Base-by-base conservation (phyloP, 2,797 vertebrate species). In the Hypotaenidia okinawae region DNA sequence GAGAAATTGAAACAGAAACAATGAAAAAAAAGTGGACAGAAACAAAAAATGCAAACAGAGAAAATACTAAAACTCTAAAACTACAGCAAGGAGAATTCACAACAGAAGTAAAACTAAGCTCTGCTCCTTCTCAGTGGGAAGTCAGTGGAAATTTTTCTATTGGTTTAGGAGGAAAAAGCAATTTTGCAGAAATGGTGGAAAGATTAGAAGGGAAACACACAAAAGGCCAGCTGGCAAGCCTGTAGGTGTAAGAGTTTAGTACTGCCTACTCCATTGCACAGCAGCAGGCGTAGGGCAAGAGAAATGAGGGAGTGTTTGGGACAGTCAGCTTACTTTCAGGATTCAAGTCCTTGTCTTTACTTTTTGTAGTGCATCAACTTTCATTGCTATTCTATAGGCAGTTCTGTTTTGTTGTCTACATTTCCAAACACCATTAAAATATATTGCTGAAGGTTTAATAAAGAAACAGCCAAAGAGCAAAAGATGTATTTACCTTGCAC, bases 401-500 rank as follows among this genome's bases (percentile, higher is more conserved):
- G 52, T 41, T 91, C 33, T 17, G 68, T 16, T 67, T 84, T 67
- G 35, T 14, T 33, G 39, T 45, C 45, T 64, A 6, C 8, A 8
- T 77, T 78, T 93, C 41, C 37, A 85, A 87, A 37, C 22, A 75
- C 7, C 16, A 51, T 52, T 78, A 39, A 90, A 86, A 79, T 33
- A 45, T 5, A 81, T 21, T 1, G 13, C 39, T 86, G 78, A 83
- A 32, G 81, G 35, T 19, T 89, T 68, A 52, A 57, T 41, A 67
- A 64, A 75, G 67, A 47, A 87, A 74, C 6, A 78, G 33, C 17
- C 43, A 30, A 91, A 75, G 54, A 84, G 32, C 35, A 93, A 94
- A 92, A 45, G 8, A 23, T 3, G 6, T 63, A 97, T 30, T 91
- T 95, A 99, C 99, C 99, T 99, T 99, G 97, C 99, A 99, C 96